Base-by-base conservation (phyloP, 2,888 invertebrate species). In the Perizoma affinitatum region DNA sequence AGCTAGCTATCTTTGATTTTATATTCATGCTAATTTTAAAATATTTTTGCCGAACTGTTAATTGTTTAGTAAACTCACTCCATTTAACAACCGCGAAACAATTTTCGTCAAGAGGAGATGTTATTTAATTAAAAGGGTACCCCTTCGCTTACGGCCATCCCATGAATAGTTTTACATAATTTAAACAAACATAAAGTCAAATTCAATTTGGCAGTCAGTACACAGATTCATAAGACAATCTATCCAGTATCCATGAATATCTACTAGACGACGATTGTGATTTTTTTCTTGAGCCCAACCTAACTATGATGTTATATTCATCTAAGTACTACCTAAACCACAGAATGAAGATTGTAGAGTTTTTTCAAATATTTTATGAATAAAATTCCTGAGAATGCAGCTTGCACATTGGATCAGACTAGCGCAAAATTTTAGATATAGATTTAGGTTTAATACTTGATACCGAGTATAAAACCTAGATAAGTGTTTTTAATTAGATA, bases 151-250 rank as follows among this genome's bases (percentile, higher is more conserved):
- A 59, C 42, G 56, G 61, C 47, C 58, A 59, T 68, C 77, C 67
- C 73, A 79, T 80, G 78, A 80, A 82, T 82, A 82, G 76, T 76
- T 82, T 82, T 78, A 75, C 82, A 82, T 82, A 77, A 38, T 38
- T 71, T 74, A 73, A 80, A 63, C 61, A 69, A 62, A 56, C 43
- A 60, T 61, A 64, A 61, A 71, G 65, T 69, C 64, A 59, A 68
- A 68, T 48, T 57, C 40, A 62, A 54, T 61, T 66, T 61, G 60
- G 40, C 65, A 51, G 41, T 22, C 22, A 22, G 22, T 22, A 22
- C 22, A 22, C 22, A 22, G 22, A 22, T 22, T 22, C 22, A n/a
- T n/a, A n/a, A n/a, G n/a, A n/a, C n/a, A 22, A 22, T 22, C 22
- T 22, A 22, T 22, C 22, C 22, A 2, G 22, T 22, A 22, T 22